Evolutionary conservation across 2,797 vertebrate species (phyloP).

Genomic region (Pseudochirops cupreus): DNA sequence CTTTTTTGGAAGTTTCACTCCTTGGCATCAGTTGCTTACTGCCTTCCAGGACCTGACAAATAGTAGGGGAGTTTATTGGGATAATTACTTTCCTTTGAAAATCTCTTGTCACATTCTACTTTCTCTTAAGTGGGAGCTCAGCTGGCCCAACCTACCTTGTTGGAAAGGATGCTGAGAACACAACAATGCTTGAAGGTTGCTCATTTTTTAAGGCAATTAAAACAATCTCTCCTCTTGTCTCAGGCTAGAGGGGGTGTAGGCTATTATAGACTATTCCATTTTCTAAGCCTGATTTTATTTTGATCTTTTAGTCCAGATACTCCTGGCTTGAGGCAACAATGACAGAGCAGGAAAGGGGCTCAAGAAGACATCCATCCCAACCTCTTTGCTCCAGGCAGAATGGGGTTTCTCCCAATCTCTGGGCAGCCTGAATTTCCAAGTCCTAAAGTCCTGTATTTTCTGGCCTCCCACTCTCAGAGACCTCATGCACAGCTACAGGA

Average conservation of each 20-base stretch:
- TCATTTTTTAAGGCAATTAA: constrained; percentile 52
- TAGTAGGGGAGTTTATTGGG: constrained; percentile 5
- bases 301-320: constrained; percentile 68
- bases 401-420: not conserved
- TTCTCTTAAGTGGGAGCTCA: not conserved
- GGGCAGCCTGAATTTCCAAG: constrained; percentile 50
- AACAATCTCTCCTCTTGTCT: not conserved
- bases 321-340: constrained; percentile 71
- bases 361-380: constrained; percentile 8
- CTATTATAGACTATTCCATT: constrained; percentile 17
- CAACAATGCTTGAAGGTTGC: not conserved
- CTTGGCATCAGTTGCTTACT: constrained; percentile 55
- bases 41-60: constrained; percentile 54
- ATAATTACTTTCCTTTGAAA: not conserved
- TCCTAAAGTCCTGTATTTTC: constrained; percentile 50
- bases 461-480: constrained; percentile 55
- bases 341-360: constrained; percentile 52
- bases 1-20: constrained; percentile 74
- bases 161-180: not conserved
- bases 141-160: constrained; percentile 9
- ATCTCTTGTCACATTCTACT: constrained; percentile 34
- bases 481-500: constrained; percentile 67
- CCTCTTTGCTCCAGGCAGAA: constrained; percentile 31
- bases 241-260: not conserved
- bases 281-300: constrained; percentile 48